These are phyloP conservation scores for Odontomachus brunneus DNA, from an alignment of 1,140 invertebrate genomes.

Conservation along the genomic window DNA sequence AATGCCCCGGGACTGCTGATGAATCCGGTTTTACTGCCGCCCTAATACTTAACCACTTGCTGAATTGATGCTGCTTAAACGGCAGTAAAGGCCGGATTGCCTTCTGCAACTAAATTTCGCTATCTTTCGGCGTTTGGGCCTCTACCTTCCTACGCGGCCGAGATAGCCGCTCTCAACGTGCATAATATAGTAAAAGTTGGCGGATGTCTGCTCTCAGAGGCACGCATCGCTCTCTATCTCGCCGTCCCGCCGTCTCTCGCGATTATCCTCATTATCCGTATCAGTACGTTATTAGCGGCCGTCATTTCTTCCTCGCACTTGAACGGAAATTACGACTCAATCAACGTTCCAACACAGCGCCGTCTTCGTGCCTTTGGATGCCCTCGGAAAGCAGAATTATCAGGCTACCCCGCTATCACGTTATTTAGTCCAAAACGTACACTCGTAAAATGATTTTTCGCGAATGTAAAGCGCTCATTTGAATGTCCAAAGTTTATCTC, in stretches of 20 bases:
- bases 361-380: not conserved
- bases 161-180: not conserved
- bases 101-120: conserved; percentile 28
- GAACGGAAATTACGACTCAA: conserved; percentile 30
- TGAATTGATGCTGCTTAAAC: conserved; percentile 33
- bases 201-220: not conserved
- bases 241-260: not conserved
- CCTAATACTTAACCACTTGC: conserved; percentile 23
- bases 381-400: not conserved
- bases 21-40: conserved; percentile 33
- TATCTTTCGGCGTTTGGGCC: conserved; percentile 14
- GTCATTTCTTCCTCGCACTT: conserved; percentile 5
- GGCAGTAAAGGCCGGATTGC: conserved; percentile 26
- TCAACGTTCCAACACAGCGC: not conserved
- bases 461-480: not conserved
- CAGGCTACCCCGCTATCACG: not conserved
- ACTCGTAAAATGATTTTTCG: not conserved
- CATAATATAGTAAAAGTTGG: not conserved
- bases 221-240: not conserved
- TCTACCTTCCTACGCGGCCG: not conserved
- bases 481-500: not conserved
- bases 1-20: conserved; percentile 20
- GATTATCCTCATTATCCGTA: conserved; percentile 31
- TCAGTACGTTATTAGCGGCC: conserved; percentile 20
- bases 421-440: not conserved